Conservation (phyloP, 2,888 invertebrate genomes). For the Torymus tubicola region DNA sequence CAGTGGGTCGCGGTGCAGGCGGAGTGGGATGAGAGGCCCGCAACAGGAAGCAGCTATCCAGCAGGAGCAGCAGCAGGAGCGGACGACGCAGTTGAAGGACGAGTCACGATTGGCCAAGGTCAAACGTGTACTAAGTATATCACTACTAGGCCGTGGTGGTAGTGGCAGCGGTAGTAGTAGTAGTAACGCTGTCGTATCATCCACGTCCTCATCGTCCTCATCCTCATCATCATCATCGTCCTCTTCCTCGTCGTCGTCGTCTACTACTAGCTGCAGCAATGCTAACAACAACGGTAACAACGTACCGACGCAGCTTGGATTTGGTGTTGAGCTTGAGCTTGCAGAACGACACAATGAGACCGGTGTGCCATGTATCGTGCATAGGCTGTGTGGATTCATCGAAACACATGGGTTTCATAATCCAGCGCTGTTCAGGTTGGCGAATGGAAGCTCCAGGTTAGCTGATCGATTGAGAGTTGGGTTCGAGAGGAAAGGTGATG, state of each 20-base stretch:
- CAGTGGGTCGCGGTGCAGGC: conserved; percentile 75
- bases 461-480: conserved; percentile 77
- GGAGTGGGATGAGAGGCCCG: conserved; percentile 76
- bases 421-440: conserved; percentile 77
- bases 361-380: conserved; percentile 75
- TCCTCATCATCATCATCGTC: too few species aligned
- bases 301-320: conserved; percentile 46
- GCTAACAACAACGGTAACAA: not conserved
- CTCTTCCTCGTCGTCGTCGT: too few species aligned
- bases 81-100: conserved; percentile 64
- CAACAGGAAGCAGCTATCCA: conserved; percentile 72
- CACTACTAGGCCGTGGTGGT: conserved; percentile 68
- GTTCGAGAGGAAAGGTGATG: conserved; percentile 79
- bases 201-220: too few species aligned
- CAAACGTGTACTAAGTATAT: conserved; percentile 72
- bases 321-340: conserved; percentile 72
- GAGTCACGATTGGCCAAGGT: conserved; percentile 74
- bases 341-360: conserved; percentile 72
- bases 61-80: conserved; percentile 65
- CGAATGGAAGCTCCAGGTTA: conserved; percentile 78
- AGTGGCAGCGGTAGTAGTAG: conserved; percentile 57
- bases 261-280: conserved; percentile 39
- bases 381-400: conserved; percentile 76
- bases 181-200: not conserved
- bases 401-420: conserved; percentile 75